Evolutionary conservation across 2,113 vertebrate genomes (phyloP).

Genomic region (Macquaria australasica): DNA sequence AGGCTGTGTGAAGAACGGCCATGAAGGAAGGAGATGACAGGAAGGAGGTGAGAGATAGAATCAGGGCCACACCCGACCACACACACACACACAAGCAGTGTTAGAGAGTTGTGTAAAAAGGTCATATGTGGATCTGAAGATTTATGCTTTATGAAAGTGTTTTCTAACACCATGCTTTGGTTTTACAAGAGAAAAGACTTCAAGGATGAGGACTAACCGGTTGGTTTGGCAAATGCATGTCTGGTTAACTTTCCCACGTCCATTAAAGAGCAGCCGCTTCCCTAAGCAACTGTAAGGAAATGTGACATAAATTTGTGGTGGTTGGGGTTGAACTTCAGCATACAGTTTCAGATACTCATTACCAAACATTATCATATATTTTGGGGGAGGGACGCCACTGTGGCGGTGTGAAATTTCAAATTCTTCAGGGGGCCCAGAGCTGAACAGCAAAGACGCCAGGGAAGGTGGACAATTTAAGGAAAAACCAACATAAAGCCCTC

Average conservation of each 20-base stretch:
- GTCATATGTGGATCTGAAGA: not conserved
- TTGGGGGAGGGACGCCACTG: not conserved
- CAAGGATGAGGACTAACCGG: no score
- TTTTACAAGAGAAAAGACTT: not conserved
- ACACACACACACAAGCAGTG: not conserved
- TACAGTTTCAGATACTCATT: not conserved
- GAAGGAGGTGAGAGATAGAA: not conserved
- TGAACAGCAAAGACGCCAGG: no score
- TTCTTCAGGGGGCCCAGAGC: no score
- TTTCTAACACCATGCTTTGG: not conserved
- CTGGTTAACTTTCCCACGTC: not conserved
- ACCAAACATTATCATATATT: constrained; percentile 1
- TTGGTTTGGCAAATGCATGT: no score
- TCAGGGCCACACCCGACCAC: not conserved
- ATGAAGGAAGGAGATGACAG: not conserved
- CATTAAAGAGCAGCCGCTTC: not conserved
- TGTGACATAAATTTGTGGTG: not conserved
- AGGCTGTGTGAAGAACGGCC: not conserved
- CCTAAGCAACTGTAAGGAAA: not conserved
- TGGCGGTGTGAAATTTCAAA: no score
- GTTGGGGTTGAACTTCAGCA: not conserved
- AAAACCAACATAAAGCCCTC: no score
- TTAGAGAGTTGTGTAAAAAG: not conserved
- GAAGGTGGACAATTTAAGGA: not conserved
- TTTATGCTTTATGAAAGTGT: not conserved